A percentile compares a stretch with the other conserved stretches of the same genome.
These are phyloP conservation scores for Drosophila parvula DNA, from an alignment of 1,140 invertebrate genomes.

Conservation along the genomic window DNA sequence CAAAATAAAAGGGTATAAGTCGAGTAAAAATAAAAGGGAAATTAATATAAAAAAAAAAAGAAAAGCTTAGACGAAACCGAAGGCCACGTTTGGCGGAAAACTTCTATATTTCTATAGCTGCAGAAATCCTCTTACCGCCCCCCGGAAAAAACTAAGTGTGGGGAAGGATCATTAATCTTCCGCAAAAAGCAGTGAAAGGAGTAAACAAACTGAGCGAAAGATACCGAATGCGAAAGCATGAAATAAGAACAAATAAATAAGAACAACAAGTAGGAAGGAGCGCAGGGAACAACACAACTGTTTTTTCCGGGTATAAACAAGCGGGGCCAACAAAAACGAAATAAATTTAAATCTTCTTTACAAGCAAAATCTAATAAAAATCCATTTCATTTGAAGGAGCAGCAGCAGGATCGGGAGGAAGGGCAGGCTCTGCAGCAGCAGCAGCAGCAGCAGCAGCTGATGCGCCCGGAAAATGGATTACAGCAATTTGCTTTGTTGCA, in stretches of 20 bases:
- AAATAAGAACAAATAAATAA: constrained; percentile 49
- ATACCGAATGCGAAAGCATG: constrained; percentile 43
- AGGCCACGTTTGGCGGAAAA: not conserved
- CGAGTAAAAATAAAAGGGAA: not conserved
- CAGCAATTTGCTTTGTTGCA: constrained; percentile 77
- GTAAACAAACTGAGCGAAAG: constrained; percentile 45
- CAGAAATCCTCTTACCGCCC: not conserved
- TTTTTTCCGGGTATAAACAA: constrained; percentile 32
- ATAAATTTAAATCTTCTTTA: constrained; percentile 78
- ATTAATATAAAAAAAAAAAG: not conserved
- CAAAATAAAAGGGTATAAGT: not conserved
- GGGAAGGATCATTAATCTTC: constrained; percentile 40
- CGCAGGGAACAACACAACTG: constrained; percentile 20
- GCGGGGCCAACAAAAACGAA: constrained; percentile 54
- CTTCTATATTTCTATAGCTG: not conserved
- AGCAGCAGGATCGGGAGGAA: not conserved
- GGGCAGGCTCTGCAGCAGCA: not conserved
- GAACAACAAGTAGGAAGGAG: constrained; percentile 32
- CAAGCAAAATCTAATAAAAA: constrained; percentile 78
- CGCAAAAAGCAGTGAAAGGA: constrained; percentile 43
- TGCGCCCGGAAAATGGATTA: constrained; percentile 76
- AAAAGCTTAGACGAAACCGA: not conserved
- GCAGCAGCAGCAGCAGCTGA: constrained; percentile 72
- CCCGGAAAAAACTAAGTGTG: not conserved
- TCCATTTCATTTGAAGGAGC: constrained; percentile 73